phyloP scores from a whole-genome alignment of 2,888 invertebrate genomes.

The Leptothorax acervorum region DNA sequence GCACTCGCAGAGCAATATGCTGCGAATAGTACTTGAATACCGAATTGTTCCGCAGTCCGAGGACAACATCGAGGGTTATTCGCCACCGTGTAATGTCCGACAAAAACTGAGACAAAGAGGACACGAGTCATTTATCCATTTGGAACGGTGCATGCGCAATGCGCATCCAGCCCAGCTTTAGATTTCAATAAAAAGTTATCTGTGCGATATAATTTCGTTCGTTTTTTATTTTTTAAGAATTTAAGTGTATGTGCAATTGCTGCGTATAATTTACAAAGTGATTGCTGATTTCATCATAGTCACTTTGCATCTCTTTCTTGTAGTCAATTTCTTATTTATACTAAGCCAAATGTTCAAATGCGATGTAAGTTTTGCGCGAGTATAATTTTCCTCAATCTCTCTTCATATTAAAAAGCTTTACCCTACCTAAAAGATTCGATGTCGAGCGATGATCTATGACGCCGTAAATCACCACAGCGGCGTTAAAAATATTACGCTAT shows the following conservation, averaged over 20 bases:
- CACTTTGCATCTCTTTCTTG: not conserved
- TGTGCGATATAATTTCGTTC: not conserved
- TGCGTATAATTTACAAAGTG: not conserved
- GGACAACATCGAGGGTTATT: slow-evolving; percentile 21
- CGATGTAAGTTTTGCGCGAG: not conserved
- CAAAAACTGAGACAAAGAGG: slow-evolving; percentile 33
- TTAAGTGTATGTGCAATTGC: no score
- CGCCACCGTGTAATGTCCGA: slow-evolving; percentile 10
- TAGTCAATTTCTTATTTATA: not conserved
- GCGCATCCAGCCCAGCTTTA: not conserved
- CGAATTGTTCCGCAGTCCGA: slow-evolving; percentile 39
- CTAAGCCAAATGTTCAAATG: not conserved
- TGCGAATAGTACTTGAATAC: slow-evolving; percentile 42
- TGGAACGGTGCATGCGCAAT: no score
- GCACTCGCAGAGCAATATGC: slow-evolving; percentile 21
- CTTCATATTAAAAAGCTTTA: slow-evolving; percentile 6
- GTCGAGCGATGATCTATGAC: slow-evolving; percentile 20
- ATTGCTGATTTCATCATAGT: not conserved
- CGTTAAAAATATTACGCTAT: slow-evolving; percentile 37
- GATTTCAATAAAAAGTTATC: not conserved
- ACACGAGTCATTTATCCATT: slow-evolving; percentile 16
- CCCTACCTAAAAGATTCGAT: slow-evolving; percentile 10
- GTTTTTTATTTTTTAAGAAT: not conserved
- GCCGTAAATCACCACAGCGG: not conserved
- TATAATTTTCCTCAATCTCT: not conserved